Conservation (phyloP, 2,888 invertebrate species). For the Anarsia innoxiella region DNA sequence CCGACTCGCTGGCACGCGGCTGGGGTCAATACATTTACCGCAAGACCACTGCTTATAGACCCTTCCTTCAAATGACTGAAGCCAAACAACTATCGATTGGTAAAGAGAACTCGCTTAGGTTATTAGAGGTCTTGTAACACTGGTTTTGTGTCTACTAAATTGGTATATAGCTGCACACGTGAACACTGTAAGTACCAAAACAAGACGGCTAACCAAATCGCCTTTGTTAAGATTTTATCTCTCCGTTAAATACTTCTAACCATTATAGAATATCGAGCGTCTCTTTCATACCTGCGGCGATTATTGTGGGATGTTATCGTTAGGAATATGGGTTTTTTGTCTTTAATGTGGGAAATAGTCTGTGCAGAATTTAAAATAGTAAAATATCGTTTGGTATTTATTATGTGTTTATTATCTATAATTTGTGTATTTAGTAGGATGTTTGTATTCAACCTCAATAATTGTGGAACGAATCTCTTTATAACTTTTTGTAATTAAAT, state of each 20-base stretch:
- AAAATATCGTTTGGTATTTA: too few species aligned
- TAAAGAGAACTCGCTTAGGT: conserved; percentile 14
- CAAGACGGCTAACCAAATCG: conserved; percentile 72
- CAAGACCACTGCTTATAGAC: conserved; percentile 42
- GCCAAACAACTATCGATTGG: conserved; percentile 15
- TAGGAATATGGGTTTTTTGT: too few species aligned
- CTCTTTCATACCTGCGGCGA: conserved; percentile 59
- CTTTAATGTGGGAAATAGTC: too few species aligned
- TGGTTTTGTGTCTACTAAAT: conserved; percentile 45
- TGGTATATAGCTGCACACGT: conserved; percentile 63
- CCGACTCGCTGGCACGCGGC: conserved; percentile 65
- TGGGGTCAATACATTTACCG: conserved; percentile 70
- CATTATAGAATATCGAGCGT: conserved; percentile 65
- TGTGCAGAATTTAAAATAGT: too few species aligned
- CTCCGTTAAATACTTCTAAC: conserved; percentile 71
- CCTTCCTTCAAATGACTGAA: too few species aligned
- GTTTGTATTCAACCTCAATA: too few species aligned
- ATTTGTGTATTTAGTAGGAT: too few species aligned
- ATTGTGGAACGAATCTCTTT: too few species aligned
- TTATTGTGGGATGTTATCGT: conserved; percentile 55
- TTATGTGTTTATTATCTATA: too few species aligned
- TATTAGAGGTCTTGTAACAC: conserved; percentile 33
- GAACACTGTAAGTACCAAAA: conserved; percentile 66
- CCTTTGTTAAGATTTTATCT: conserved; percentile 75
- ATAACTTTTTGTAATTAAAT: too few species aligned